These are phyloP conservation scores for Leptoteleia sp. DNA, from an alignment of 1,140 invertebrate species.

Conservation along the genomic window DNA sequence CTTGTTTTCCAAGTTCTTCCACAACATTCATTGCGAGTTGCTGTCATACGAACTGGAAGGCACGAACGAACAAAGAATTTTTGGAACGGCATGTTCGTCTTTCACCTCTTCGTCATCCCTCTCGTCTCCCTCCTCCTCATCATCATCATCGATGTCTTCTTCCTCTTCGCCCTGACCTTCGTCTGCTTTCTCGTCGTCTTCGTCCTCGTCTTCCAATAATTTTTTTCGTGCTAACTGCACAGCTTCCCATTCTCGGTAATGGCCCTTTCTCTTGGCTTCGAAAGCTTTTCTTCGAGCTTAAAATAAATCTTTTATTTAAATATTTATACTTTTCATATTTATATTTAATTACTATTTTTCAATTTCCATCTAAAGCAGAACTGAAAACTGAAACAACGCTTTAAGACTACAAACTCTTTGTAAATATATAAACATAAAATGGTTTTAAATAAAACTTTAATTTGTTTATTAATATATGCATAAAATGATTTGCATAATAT, in stretches of 20 bases:
- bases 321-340: not conserved
- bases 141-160: conserved; percentile 84
- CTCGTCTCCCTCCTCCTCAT: conserved; percentile 88
- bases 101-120: conserved; percentile 83
- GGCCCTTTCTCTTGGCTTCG: conserved; percentile 95
- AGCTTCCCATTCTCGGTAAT: conserved; percentile 98
- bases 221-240: conserved; percentile 94
- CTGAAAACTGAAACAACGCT: too few species aligned
- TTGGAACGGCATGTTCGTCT: conserved; percentile 83
- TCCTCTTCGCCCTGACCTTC: conserved; percentile 87
- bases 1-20: conserved; percentile 19
- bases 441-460: too few species aligned
- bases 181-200: conserved; percentile 85
- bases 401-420: too few species aligned
- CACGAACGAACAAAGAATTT: conserved; percentile 76
- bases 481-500: too few species aligned
- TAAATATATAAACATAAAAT: too few species aligned
- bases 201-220: conserved; percentile 94
- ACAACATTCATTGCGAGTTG: conserved; percentile 67
- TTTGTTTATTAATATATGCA: too few species aligned
- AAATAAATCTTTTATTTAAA: conserved; percentile 61
- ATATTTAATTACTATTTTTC: not conserved
- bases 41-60: conserved; percentile 74
- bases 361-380: too few species aligned
- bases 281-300: conserved; percentile 88